Base-by-base conservation (phyloP, 2,113 vertebrate genomes). In the Atherinomorus stipes region DNA sequence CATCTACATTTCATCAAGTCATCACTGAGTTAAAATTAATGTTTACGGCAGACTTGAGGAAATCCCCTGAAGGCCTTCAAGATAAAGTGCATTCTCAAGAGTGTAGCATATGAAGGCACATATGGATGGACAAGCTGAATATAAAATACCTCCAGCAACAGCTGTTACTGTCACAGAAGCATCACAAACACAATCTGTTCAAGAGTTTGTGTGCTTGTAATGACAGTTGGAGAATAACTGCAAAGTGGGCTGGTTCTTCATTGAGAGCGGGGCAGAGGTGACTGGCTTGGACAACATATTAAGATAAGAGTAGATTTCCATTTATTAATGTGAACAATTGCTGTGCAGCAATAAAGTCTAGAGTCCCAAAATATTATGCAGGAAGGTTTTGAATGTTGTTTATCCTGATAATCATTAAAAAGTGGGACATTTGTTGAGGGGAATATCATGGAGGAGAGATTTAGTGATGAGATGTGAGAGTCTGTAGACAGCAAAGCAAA, bases 301-400 rank as follows among this genome's bases (percentile, higher is more conserved):
- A 19, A 8, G 65, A 64, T 60, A 21, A 3, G 28, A 21, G 49
- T 60, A 53, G 10, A 59, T 85, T 73, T 72, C 25, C 23, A 22
- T 67, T 71, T 68, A 22, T 12, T 28, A 71, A 71, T 4, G 1
- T 61, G n/a, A 21, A 23, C 16, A 19, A 57, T 42, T 42, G 34
- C 67, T 58, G 31, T 37, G 28, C 19, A 6, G 10, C 23, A 62
- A 40, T n/a, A 1, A 44, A 54, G 37, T 28, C 21, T 4, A 2
- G 28, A 73, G 40, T n/a, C 51, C 10, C 3, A 53, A 67, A 64
- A 64, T 19, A 75, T 51, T 34, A 57, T 5, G 4, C 19, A 63
- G 19, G 4, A 9, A 45, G 44, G 11, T 59, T 49, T 62, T 1
- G 45, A 9, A 54, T 10, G 65, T 34, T 34, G 4, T 5, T 34